phyloP scores from a whole-genome alignment of 2,888 invertebrate genomes.

The Heterodera filipjevi region DNA sequence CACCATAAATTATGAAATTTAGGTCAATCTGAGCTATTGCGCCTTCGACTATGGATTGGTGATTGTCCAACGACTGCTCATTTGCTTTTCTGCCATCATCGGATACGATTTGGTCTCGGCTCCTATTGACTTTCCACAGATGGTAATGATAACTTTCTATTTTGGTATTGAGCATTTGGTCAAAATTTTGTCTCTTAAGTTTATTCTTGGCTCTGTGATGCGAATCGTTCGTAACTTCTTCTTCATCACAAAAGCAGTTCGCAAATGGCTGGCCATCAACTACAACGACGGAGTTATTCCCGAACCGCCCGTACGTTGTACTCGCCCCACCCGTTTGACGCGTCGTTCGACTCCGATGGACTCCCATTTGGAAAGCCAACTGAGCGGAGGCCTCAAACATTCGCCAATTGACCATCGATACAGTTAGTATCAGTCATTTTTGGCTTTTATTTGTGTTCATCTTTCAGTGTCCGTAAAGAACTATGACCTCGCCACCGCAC shows the following conservation, averaged over 20 bases:
- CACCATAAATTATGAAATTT: neutral
- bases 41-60: neutral
- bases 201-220: neutral
- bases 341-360: conserved; percentile 14
- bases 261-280: conserved; percentile 27
- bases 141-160: neutral
- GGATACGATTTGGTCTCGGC: neutral
- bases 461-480: conserved; percentile 4
- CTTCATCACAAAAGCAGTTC: conserved; percentile 7
- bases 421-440: neutral
- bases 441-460: neutral
- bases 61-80: conserved; percentile 5
- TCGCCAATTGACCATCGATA: conserved; percentile 13
- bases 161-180: neutral
- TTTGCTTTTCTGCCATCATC: neutral
- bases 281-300: conserved; percentile 28
- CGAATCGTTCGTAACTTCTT: conserved; percentile 25
- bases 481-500: conserved; percentile 8
- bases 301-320: conserved; percentile 16
- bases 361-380: neutral
- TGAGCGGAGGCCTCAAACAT: conserved; percentile 3
- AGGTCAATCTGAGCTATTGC: neutral
- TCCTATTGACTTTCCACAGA: conserved; percentile 3
- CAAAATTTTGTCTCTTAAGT: neutral
- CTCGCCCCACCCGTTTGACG: neutral